phyloP scores from a whole-genome alignment of 2,797 vertebrate species.

The Sternotherus odoratus region DNA sequence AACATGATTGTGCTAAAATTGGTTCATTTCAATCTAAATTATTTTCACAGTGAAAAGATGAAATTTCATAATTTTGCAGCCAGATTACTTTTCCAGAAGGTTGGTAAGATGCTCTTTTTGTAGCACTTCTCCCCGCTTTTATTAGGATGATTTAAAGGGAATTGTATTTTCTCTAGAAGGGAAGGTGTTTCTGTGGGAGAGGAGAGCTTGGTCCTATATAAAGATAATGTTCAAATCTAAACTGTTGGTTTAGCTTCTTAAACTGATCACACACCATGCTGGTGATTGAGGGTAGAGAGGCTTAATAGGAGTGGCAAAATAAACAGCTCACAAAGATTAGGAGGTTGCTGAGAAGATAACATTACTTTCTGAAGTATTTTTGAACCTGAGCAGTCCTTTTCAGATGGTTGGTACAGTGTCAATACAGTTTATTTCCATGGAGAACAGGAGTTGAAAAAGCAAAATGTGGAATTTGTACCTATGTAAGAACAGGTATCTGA shows the following conservation, averaged over 20 bases:
- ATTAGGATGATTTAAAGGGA: background rate
- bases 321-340: conserved; percentile 28
- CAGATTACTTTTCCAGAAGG: background rate
- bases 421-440: accelerated
- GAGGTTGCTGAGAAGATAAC: conserved; percentile 26
- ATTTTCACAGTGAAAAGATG: background rate
- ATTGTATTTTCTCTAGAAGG: background rate
- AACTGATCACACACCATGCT: background rate
- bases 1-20: background rate
- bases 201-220: background rate
- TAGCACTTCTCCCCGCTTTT: background rate
- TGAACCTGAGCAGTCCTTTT: background rate
- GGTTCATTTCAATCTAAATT: background rate
- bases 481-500: background rate
- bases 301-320: conserved; percentile 5
- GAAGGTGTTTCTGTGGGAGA: background rate
- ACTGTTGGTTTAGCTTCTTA: background rate
- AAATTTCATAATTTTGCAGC: background rate
- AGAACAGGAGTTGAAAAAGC: background rate
- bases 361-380: background rate
- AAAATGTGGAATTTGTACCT: background rate
- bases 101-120: background rate
- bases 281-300: conserved; percentile 23
- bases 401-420: background rate
- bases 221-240: background rate